Base-by-base conservation (phyloP, 2,113 vertebrate genomes). In the Saccopteryx leptura region DNA sequence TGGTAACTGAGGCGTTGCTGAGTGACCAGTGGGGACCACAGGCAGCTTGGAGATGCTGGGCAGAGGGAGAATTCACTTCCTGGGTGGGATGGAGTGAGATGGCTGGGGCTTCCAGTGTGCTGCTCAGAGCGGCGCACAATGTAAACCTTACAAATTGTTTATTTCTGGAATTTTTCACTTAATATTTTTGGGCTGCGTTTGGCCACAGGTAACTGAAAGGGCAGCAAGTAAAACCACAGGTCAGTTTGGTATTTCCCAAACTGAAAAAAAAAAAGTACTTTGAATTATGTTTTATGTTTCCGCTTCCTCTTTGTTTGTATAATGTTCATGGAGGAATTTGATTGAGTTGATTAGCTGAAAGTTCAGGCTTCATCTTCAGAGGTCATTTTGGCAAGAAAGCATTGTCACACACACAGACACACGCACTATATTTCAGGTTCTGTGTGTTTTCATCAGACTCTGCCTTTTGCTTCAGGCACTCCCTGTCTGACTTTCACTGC, bases 351-450 rank as follows among this genome's bases (percentile, higher is more conserved):
- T 74, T 71, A 76, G 39, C 12, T 80, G 7, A 84, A 66, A 92
- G 61, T 85, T 10, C 46, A 31, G 12, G 15, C 24, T 61, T 90
- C 63, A 46, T 63, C 83, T 68, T 90, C 61, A 39, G 61, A 92
- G 63, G 39, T 81, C 5, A 72, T 91, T 81, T 84, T 78, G 66
- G 28, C 39, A 85, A 0, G 2, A 80, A 88, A 15, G 50, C 13
- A 56, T n/a, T 15, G 7, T 46, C 0, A 9, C 0, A 13, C 33
- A 4, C 5, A 52, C 26, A 26, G 33, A 46, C 1, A n/a, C 0
- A 4, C 4, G 23, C 11, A 23, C 54, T 9, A 14, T 9, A 4
- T 39, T 72, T 63, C 69, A 14, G 50, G 65, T 75, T 78, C 19
- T 46, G 19, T 72, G 54, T 48, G 80, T 75, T 90, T 56, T 23